phyloP scores from a whole-genome alignment of 2,888 invertebrate species.

The Epirrita christyi region DNA sequence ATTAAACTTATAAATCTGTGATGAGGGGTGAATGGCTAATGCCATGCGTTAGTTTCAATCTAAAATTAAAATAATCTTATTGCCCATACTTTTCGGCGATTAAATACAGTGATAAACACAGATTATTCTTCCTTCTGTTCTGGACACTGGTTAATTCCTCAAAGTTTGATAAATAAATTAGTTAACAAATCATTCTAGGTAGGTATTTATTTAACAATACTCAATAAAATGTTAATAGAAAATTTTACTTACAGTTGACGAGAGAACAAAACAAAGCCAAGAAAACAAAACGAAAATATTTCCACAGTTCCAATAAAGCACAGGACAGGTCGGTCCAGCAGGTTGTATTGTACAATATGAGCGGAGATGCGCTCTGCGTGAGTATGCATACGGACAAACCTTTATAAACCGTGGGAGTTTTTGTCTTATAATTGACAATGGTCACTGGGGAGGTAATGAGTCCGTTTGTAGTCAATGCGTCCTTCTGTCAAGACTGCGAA shows the following conservation, averaged over 20 bases:
- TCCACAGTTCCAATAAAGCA: constrained; percentile 48
- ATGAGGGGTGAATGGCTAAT: no score
- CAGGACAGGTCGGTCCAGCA: constrained; percentile 49
- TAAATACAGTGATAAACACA: no score
- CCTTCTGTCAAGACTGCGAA: constrained; percentile 75
- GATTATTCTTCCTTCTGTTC: no score
- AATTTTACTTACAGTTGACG: constrained; percentile 26
- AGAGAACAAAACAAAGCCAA: constrained; percentile 3
- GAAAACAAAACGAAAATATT: constrained; percentile 14
- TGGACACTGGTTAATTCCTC: no score
- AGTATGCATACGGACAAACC: constrained; percentile 66
- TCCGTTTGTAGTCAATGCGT: constrained; percentile 77
- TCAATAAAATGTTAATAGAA: no score
- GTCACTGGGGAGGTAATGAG: constrained; percentile 79
- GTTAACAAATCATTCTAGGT: no score
- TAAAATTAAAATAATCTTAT: no score
- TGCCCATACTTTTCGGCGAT: no score
- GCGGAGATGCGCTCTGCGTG: constrained; percentile 78
- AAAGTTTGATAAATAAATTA: no score
- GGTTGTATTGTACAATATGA: constrained; percentile 51
- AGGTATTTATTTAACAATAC: no score
- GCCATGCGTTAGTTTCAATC: no score
- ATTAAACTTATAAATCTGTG: no score
- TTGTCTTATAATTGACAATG: constrained; percentile 81
- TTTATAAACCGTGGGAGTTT: constrained; percentile 84